phyloP scores from a whole-genome alignment of 2,888 invertebrate genomes.

The Xylophagus ater region DNA sequence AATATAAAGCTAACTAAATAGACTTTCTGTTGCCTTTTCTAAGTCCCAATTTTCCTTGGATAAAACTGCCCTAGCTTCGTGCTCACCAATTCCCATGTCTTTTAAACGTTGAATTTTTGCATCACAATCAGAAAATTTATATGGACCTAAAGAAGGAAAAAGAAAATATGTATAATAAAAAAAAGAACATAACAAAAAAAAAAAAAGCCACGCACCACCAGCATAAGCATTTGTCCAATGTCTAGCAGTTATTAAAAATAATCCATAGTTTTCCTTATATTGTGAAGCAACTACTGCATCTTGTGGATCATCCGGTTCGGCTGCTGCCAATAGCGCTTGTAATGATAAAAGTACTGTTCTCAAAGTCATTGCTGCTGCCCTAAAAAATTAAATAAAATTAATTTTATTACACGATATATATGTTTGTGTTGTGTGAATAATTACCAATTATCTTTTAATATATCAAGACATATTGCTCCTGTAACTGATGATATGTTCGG shows the following conservation, averaged over 20 bases:
- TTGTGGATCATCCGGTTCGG: conserved; percentile 89
- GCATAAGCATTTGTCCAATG: conserved; percentile 97
- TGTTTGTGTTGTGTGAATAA: too few species aligned
- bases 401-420: too few species aligned
- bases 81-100: conserved; percentile 91
- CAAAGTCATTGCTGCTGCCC: conserved; percentile 98
- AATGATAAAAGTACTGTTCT: conserved; percentile 90
- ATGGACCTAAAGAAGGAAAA: conserved; percentile 48
- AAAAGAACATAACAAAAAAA: neutral
- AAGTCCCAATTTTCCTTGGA: conserved; percentile 90
- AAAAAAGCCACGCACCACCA: conserved; percentile 44
- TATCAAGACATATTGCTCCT: conserved; percentile 96
- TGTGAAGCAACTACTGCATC: conserved; percentile 97
- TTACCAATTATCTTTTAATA: conserved; percentile 88
- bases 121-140: conserved; percentile 67
- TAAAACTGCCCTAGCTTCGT: conserved; percentile 77
- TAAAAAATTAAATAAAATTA: conserved; percentile 25
- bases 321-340: conserved; percentile 86
- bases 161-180: neutral
- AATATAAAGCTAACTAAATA: conserved; percentile 58
- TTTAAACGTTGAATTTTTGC: conserved; percentile 76
- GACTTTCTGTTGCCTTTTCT: conserved; percentile 80
- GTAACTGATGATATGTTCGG: conserved; percentile 99
- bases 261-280: conserved; percentile 75
- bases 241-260: conserved; percentile 83